These are phyloP conservation scores for Pelodiscus sinensis DNA, from an alignment of 2,113 vertebrate genomes.

Conservation along the genomic window DNA sequence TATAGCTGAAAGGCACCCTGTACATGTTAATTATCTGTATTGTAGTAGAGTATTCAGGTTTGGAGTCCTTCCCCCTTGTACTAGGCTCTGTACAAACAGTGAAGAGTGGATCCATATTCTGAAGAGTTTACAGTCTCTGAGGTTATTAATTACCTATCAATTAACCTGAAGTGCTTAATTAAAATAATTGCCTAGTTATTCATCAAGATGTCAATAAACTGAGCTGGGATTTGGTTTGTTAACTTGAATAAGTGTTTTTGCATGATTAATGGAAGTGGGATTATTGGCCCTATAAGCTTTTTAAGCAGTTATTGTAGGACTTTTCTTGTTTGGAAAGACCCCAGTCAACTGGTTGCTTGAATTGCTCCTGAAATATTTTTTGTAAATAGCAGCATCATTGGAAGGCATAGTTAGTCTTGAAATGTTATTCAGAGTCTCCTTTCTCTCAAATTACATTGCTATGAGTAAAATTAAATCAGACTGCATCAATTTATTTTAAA, in stretches of 20 bases:
- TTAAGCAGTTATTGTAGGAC: neutral
- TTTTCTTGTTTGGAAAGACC: slow-evolving; percentile 5
- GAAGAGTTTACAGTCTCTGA: neutral
- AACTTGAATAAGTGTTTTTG: neutral
- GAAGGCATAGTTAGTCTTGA: neutral
- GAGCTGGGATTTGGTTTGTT: neutral
- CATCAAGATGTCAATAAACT: neutral
- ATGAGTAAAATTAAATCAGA: slow-evolving; percentile 34
- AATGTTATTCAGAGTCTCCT: neutral
- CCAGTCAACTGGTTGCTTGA: neutral
- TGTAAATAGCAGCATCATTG: neutral
- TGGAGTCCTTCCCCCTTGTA: neutral
- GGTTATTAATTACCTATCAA: neutral
- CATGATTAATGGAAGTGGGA: neutral
- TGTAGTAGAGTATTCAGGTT: neutral
- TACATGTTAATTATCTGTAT: neutral
- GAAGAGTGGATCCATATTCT: neutral
- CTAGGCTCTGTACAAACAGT: neutral
- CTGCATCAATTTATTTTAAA: neutral
- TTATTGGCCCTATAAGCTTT: neutral
- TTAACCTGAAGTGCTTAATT: neutral
- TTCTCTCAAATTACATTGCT: neutral
- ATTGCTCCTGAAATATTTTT: neutral
- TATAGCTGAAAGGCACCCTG: neutral
- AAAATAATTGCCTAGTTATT: neutral